Evolutionary conservation across 2,797 vertebrate genomes (phyloP).

Genomic region (Coendou prehensilis): DNA sequence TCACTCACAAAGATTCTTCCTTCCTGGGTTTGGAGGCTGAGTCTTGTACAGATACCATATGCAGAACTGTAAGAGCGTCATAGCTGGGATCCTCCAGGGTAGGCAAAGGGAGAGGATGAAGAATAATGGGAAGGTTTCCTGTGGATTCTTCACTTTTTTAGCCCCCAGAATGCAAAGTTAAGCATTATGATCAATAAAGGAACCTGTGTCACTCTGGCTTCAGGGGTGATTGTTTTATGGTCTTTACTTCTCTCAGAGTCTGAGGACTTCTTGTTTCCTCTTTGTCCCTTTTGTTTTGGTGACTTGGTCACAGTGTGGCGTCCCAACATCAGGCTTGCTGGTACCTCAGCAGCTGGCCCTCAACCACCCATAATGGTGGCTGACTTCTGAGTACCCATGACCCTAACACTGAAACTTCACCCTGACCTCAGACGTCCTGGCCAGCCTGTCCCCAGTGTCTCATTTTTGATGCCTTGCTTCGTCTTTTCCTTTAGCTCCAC

Average conservation of each 20-base stretch:
- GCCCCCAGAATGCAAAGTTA: not conserved
- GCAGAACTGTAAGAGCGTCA: not conserved
- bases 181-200: not conserved
- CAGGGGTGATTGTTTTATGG: not conserved
- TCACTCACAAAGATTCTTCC: not conserved
- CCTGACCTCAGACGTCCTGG: not conserved
- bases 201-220: not conserved
- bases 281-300: not conserved
- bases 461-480: not conserved
- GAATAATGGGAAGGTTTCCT: not conserved
- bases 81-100: not conserved
- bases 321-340: not conserved
- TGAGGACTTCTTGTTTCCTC: not conserved
- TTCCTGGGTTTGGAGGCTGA: not conserved
- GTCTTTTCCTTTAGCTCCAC: not conserved
- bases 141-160: not conserved
- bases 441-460: not conserved
- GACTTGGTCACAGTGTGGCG: not conserved
- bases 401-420: not conserved
- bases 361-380: fast-evolving
- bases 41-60: fast-evolving
- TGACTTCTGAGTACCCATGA: not conserved
- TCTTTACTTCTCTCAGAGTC: not conserved
- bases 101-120: not conserved
- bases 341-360: too few relatives aligned